These are phyloP conservation scores for Crax fasciolata DNA, from an alignment of 2,797 vertebrate species.

Conservation along the genomic window DNA sequence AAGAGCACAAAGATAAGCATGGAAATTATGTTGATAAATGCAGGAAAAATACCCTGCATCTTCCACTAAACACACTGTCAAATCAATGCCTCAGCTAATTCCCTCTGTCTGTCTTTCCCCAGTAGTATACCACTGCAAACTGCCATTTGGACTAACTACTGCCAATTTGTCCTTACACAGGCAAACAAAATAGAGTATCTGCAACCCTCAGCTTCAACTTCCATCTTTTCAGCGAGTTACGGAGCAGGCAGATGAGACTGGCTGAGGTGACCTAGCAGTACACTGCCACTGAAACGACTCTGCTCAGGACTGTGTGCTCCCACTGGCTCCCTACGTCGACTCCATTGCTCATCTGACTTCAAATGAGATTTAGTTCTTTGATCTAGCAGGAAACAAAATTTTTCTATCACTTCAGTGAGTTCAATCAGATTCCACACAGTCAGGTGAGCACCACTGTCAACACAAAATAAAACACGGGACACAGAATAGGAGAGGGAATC, in stretches of 20 bases:
- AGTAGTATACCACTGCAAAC: neutral
- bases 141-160: neutral
- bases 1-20: neutral
- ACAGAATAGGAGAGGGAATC: neutral
- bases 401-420: neutral
- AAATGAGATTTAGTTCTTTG: neutral
- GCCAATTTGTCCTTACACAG: neutral
- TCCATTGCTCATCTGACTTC: neutral
- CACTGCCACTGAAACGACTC: neutral
- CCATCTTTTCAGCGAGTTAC: neutral
- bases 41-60: neutral
- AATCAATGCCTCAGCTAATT: neutral
- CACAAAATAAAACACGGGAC: neutral
- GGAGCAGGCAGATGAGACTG: neutral
- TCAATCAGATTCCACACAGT: neutral
- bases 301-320: neutral
- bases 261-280: neutral
- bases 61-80: neutral
- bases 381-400: neutral
- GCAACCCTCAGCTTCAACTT: neutral
- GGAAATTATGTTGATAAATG: neutral
- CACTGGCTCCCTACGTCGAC: neutral
- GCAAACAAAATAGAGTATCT: neutral
- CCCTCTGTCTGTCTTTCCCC: neutral
- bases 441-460: neutral